Percentiles rank a stretch among this genome's conserved stretches.
Evolutionary conservation across 2,888 invertebrate genomes (phyloP).

Genomic region (Chrysolina oricalcia): DNA sequence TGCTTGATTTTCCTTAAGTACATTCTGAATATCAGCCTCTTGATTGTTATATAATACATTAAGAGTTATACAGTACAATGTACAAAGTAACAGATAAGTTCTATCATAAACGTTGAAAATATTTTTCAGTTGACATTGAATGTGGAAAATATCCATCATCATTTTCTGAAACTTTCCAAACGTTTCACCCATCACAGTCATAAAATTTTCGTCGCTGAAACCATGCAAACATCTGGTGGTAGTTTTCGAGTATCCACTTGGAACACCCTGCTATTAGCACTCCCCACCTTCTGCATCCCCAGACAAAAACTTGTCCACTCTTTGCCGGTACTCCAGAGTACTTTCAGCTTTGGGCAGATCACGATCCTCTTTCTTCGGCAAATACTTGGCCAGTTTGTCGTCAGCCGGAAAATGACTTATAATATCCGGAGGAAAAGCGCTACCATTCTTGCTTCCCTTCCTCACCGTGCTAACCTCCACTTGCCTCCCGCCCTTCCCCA

Average conservation of each 20-base stretch:
- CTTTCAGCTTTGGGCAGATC: slow-evolving; percentile 69
- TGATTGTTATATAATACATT: neutral
- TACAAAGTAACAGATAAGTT: neutral
- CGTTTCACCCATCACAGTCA: too few species aligned
- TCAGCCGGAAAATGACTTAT: slow-evolving; percentile 74
- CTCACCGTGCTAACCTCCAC: slow-evolving; percentile 75
- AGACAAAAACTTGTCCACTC: slow-evolving; percentile 71
- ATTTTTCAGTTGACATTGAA: neutral
- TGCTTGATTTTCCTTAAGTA: neutral
- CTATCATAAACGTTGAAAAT: neutral
- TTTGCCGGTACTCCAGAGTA: slow-evolving; percentile 70
- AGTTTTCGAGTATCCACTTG: neutral
- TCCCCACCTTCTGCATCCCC: slow-evolving; percentile 41
- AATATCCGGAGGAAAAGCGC: slow-evolving; percentile 74
- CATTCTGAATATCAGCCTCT: slow-evolving; percentile 9
- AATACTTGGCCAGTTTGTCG: slow-evolving; percentile 74
- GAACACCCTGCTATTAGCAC: neutral
- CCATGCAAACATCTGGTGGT: too few species aligned
- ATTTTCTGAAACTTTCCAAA: too few species aligned
- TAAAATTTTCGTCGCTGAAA: neutral
- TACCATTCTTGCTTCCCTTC: slow-evolving; percentile 75
- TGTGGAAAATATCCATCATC: too few species aligned
- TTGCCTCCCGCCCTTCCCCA: slow-evolving; percentile 72
- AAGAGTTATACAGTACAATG: neutral
- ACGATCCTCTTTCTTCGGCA: slow-evolving; percentile 66